Percentiles rank a stretch among this genome's conserved stretches.
Evolutionary conservation across 2,113 vertebrate genomes (phyloP).

Genomic region (Hymenochirus boettgeri): DNA sequence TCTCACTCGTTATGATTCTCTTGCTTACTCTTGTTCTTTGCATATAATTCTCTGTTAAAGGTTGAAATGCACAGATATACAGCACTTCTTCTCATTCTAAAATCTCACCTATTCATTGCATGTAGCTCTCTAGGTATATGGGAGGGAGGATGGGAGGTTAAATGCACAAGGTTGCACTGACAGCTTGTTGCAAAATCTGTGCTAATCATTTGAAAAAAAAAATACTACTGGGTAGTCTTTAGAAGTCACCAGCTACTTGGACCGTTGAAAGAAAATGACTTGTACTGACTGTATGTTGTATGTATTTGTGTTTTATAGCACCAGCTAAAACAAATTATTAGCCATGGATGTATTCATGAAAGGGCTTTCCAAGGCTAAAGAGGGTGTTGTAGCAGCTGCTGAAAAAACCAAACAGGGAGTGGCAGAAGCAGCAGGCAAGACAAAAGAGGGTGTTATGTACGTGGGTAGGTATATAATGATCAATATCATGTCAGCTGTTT

Average conservation of each 20-base stretch:
- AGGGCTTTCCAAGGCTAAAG: slow-evolving; percentile 79
- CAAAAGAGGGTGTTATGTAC: slow-evolving; percentile 80
- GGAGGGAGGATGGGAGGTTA: too few relatives aligned
- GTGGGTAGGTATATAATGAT: slow-evolving; percentile 68
- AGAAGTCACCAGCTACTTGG: not conserved
- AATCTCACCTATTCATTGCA: too few relatives aligned
- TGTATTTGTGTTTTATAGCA: slow-evolving; percentile 15
- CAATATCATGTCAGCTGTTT: slow-evolving; percentile 21
- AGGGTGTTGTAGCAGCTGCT: slow-evolving; percentile 77
- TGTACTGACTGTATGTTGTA: not conserved
- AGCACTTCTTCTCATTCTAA: too few relatives aligned
- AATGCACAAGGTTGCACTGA: too few relatives aligned
- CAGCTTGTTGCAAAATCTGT: too few relatives aligned
- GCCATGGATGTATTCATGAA: slow-evolving; percentile 81
- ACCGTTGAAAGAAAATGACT: not conserved
- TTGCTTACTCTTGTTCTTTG: too few relatives aligned
- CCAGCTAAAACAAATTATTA: slow-evolving; percentile 46
- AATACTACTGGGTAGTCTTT: too few relatives aligned
- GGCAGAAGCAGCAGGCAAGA: slow-evolving; percentile 81
- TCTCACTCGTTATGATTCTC: too few relatives aligned
- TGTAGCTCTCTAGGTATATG: too few relatives aligned
- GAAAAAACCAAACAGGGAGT: slow-evolving; percentile 86
- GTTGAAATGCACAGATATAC: too few relatives aligned
- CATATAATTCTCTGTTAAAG: too few relatives aligned
- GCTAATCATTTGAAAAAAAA: too few relatives aligned